A percentile compares a stretch with the other conserved stretches of the same genome.
These are phyloP conservation scores for Chelonus formosanus DNA, from an alignment of 2,888 invertebrate genomes.

Conservation along the genomic window DNA sequence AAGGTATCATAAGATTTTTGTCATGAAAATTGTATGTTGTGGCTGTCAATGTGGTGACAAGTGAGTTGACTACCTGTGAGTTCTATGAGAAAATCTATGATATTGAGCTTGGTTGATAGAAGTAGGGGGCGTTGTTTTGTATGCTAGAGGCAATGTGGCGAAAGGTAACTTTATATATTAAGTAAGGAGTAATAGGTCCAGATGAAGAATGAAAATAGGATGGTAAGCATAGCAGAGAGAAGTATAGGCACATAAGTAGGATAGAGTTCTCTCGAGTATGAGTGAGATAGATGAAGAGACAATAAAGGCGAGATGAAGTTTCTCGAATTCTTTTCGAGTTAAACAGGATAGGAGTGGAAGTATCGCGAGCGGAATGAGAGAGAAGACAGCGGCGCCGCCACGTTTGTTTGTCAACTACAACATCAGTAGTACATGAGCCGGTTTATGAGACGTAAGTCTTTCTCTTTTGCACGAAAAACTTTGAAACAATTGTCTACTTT, in stretches of 20 bases:
- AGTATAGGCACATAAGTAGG: background rate
- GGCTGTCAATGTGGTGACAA: too few relatives aligned
- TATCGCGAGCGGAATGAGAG: constrained; percentile 19
- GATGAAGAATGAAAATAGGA: too few relatives aligned
- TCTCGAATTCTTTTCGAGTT: constrained; percentile 1
- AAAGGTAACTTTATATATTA: too few relatives aligned
- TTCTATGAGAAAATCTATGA: too few relatives aligned
- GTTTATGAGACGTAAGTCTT: constrained; percentile 30
- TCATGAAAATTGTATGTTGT: too few relatives aligned
- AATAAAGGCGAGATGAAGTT: constrained; percentile 2
- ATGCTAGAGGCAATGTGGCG: too few relatives aligned
- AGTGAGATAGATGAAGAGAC: background rate
- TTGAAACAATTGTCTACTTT: constrained; percentile 3
- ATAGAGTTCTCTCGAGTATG: constrained; percentile 8
- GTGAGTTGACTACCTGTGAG: too few relatives aligned
- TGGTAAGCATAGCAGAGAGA: too few relatives aligned
- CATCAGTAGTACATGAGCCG: constrained; percentile 38
- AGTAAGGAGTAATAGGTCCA: too few relatives aligned
- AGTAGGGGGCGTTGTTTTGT: too few relatives aligned
- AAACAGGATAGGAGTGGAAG: constrained; percentile 1
- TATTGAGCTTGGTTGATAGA: too few relatives aligned
- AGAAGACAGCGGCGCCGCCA: constrained; percentile 31
- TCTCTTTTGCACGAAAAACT: constrained; percentile 3
- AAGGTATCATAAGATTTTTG: too few relatives aligned
- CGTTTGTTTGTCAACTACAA: constrained; percentile 39